Percentiles rank a stretch among this genome's conserved stretches.
These are phyloP conservation scores for Thelaira solivaga DNA, from an alignment of 2,888 invertebrate species.

Conservation along the genomic window DNA sequence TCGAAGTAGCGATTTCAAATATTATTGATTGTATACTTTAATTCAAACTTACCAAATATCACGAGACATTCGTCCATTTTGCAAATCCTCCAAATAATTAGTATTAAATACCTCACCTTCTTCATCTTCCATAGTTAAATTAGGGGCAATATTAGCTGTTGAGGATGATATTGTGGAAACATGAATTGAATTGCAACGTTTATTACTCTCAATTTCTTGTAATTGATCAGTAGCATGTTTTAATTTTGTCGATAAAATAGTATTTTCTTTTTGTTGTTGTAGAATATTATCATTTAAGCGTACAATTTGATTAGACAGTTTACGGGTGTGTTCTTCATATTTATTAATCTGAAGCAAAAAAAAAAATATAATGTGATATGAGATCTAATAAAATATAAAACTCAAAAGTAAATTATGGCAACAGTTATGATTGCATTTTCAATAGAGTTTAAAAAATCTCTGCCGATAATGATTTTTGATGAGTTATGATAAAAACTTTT, in stretches of 20 bases:
- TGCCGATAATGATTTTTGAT: no score
- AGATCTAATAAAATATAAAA: background rate
- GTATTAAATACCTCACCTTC: slow-evolving; percentile 91
- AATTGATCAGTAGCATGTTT: slow-evolving; percentile 68
- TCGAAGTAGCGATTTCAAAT: no score
- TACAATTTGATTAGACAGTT: slow-evolving; percentile 73
- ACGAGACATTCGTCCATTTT: slow-evolving; percentile 78
- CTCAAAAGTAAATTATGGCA: background rate
- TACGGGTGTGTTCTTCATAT: slow-evolving; percentile 73
- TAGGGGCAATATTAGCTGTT: slow-evolving; percentile 69
- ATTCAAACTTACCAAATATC: slow-evolving; percentile 68
- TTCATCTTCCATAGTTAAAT: slow-evolving; percentile 88
- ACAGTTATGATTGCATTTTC: no score
- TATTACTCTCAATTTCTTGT: slow-evolving; percentile 59
- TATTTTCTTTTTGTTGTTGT: slow-evolving; percentile 74
- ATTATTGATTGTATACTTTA: no score
- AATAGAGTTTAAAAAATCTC: no score
- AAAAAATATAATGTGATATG: no score
- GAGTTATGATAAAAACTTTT: no score
- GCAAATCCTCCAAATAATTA: slow-evolving; percentile 84
- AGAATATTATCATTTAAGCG: slow-evolving; percentile 74
- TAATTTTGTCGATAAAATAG: slow-evolving; percentile 72
- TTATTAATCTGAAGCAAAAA: slow-evolving; percentile 67
- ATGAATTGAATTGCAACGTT: slow-evolving; percentile 66
- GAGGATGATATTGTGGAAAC: slow-evolving; percentile 58